phyloP scores from a whole-genome alignment of 2,797 vertebrate species.

The Coracias cyanogaster region DNA sequence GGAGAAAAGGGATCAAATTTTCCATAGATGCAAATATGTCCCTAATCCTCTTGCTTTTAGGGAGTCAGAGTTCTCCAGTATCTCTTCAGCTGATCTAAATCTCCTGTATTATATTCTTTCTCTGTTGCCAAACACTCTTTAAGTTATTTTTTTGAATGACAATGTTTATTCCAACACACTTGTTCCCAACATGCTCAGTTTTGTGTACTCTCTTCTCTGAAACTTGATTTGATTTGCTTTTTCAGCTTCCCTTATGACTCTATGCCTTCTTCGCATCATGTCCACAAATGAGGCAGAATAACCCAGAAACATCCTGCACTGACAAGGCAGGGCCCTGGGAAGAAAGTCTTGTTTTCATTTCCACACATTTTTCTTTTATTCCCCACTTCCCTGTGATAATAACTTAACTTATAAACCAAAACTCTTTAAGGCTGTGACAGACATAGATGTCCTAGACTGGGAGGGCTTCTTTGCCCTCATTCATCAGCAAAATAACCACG shows the following conservation, averaged over 20 bases:
- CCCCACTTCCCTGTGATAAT: background rate
- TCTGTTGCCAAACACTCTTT: background rate
- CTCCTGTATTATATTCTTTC: background rate
- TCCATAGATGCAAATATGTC: background rate
- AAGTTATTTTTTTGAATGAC: background rate
- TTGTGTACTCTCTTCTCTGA: background rate
- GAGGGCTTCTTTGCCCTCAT: background rate
- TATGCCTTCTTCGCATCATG: background rate
- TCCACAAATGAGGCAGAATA: background rate
- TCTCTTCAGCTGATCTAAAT: background rate
- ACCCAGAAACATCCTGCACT: background rate
- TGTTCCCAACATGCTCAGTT: background rate
- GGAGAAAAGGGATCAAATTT: background rate
- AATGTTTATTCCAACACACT: background rate
- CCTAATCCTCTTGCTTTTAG: slow-evolving; percentile 6
- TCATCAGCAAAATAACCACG: background rate
- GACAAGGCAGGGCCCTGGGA: background rate
- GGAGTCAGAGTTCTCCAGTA: background rate
- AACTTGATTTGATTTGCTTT: background rate
- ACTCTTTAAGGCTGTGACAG: background rate
- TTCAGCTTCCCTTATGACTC: background rate
- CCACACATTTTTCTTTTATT: slow-evolving; percentile 29
- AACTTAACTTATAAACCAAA: slow-evolving; percentile 4
- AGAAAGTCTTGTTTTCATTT: slow-evolving; percentile 25
- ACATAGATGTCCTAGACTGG: background rate